Conservation (phyloP, 2,797 vertebrate species). For the Sebastes hopkinsi region DNA sequence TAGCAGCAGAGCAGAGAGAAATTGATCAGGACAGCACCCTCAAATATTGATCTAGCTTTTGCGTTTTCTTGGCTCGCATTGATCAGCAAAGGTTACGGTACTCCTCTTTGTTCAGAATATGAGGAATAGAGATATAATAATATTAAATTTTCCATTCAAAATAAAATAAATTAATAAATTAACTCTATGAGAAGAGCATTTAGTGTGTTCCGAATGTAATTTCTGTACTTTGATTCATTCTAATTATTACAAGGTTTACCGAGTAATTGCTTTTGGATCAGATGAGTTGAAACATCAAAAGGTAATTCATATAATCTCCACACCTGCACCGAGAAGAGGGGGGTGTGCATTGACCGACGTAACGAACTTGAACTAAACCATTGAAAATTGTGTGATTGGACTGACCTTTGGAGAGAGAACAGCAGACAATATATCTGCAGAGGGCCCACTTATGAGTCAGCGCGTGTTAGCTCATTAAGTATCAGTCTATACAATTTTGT, state of each 20-base stretch:
- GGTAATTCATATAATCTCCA: slow-evolving; percentile 68
- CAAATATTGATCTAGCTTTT: slow-evolving; percentile 37
- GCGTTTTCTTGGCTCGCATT: slow-evolving; percentile 1
- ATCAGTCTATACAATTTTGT: slow-evolving; percentile 1
- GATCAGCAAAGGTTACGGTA: slow-evolving; percentile 23
- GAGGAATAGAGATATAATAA: background rate
- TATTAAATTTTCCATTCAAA: background rate
- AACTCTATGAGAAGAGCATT: slow-evolving; percentile 18
- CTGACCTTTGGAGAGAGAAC: slow-evolving; percentile 62
- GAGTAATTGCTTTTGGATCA: slow-evolving; percentile 70
- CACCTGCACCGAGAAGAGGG: slow-evolving; percentile 37
- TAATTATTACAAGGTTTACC: slow-evolving; percentile 66
- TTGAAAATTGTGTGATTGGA: slow-evolving; percentile 64
- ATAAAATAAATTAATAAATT: background rate
- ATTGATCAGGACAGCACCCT: slow-evolving; percentile 36
- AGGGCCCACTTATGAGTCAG: slow-evolving; percentile 18
- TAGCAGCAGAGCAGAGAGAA: slow-evolving; percentile 26
- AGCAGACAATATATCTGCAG: slow-evolving; percentile 25
- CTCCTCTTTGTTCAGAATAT: background rate
- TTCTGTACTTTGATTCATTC: slow-evolving; percentile 63
- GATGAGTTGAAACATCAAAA: slow-evolving; percentile 70
- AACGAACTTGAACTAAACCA: slow-evolving; percentile 60
- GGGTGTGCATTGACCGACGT: slow-evolving; percentile 24
- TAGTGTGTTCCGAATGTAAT: slow-evolving; percentile 41
- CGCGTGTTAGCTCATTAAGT: slow-evolving; percentile 34